A percentile compares a stretch with the other conserved stretches of the same genome.
phyloP scores from a whole-genome alignment of 2,113 vertebrate species.

The Gadus macrocephalus region DNA sequence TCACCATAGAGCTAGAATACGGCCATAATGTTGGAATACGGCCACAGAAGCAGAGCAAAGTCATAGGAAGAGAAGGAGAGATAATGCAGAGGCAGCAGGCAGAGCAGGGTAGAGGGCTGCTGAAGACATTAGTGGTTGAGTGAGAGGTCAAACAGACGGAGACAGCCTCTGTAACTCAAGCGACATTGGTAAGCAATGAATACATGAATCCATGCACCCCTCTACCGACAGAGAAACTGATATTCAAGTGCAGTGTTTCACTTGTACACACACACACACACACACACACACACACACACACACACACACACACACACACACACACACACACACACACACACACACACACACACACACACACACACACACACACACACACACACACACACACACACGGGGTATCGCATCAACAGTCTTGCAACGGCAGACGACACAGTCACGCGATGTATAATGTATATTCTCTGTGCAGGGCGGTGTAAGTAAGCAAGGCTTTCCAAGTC shows the following conservation, averaged over 20 bases:
- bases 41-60: conserved; percentile 3
- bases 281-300: not conserved
- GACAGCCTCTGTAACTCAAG: conserved; percentile 34
- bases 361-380: not conserved
- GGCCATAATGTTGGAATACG: no score
- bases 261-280: not conserved
- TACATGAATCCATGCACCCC: not conserved
- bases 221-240: not conserved
- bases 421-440: conserved; percentile 25
- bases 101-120: conserved; percentile 39
- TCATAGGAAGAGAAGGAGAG: conserved; percentile 1
- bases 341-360: no score
- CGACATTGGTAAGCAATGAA: conserved; percentile 1
- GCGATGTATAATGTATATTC: conserved; percentile 17
- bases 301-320: no score
- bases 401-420: not conserved
- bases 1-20: no score
- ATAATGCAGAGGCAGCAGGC: conserved; percentile 16
- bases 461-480: conserved; percentile 14
- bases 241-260: not conserved
- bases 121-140: conserved; percentile 66
- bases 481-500: conserved; percentile 28
- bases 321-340: no score
- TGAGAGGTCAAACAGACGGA: conserved; percentile 46
- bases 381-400: not conserved